These are phyloP conservation scores for Sinopyrophorus schimmeli DNA, from an alignment of 2,888 invertebrate genomes.

Conservation along the genomic window DNA sequence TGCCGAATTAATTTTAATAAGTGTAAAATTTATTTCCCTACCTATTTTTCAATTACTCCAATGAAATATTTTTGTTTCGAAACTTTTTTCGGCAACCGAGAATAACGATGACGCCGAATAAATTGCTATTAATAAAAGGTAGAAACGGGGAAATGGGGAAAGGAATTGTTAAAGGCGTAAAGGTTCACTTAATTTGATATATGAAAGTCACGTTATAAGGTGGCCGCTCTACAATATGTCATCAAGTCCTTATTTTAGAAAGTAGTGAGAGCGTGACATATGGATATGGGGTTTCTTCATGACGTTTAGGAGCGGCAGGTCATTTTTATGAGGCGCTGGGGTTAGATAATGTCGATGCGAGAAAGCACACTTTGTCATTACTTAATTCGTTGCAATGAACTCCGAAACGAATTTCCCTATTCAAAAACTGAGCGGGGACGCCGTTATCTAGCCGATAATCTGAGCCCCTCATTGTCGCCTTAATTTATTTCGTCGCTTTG, in stretches of 20 bases:
- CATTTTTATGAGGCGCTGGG: slow-evolving; percentile 42
- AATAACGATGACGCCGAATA: slow-evolving; percentile 20
- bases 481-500: too few species aligned
- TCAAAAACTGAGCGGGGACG: slow-evolving; percentile 1
- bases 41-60: neutral
- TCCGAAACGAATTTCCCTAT: neutral
- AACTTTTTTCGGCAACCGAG: slow-evolving; percentile 15
- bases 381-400: slow-evolving; percentile 25
- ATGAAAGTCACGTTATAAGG: slow-evolving; percentile 44
- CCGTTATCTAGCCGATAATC: too few species aligned
- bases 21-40: too few species aligned
- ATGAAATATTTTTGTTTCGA: neutral
- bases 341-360: slow-evolving; percentile 41
- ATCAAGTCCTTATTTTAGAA: slow-evolving; percentile 43
- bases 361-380: slow-evolving; percentile 42
- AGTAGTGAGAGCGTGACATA: slow-evolving; percentile 43
- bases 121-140: slow-evolving; percentile 31
- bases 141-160: slow-evolving; percentile 28
- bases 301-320: slow-evolving; percentile 43
- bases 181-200: slow-evolving; percentile 45
- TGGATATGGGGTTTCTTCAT: slow-evolving; percentile 45
- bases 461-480: too few species aligned
- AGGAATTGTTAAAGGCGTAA: slow-evolving; percentile 33
- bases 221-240: slow-evolving; percentile 45
- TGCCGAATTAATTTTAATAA: too few species aligned